phyloP scores from a whole-genome alignment of 2,113 vertebrate species.

The Trochalopteron elliotii region DNA sequence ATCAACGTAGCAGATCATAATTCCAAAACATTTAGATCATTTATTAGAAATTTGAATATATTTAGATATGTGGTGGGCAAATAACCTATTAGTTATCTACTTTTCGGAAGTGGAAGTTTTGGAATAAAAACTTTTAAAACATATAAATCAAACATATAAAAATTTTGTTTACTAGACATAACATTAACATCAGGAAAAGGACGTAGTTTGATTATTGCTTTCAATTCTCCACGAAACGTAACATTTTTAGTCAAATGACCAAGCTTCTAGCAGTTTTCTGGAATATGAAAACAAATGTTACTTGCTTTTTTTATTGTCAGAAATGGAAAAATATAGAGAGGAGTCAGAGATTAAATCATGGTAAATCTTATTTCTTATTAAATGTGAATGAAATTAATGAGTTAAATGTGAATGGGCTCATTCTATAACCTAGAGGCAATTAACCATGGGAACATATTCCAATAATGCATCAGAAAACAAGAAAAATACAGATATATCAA shows the following conservation, averaged over 20 bases:
- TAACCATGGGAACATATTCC: not conserved
- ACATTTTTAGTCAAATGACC: not conserved
- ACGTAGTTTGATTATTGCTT: not conserved
- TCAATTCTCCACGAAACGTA: not conserved
- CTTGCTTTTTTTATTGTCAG: not conserved
- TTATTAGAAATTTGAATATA: not conserved
- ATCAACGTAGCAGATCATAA: not conserved
- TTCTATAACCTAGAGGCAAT: not conserved
- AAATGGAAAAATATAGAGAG: not conserved
- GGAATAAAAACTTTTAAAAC: not conserved
- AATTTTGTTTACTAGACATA: not conserved
- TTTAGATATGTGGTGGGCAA: not conserved
- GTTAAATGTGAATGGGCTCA: not conserved
- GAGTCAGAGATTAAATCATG: not conserved
- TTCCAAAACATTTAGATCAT: not conserved
- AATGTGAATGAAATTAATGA: not conserved
- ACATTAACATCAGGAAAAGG: not conserved
- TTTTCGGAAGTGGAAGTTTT: not conserved
- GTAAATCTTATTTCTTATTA: not conserved
- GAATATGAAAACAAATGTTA: not conserved
- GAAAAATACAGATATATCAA: not conserved
- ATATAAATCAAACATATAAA: not conserved
- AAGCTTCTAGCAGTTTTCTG: not conserved
- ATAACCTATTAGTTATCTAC: not conserved
- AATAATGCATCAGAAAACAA: not conserved